Evolutionary conservation across 1,140 invertebrate species (phyloP).

Genomic region (Oryctes rhinoceros): DNA sequence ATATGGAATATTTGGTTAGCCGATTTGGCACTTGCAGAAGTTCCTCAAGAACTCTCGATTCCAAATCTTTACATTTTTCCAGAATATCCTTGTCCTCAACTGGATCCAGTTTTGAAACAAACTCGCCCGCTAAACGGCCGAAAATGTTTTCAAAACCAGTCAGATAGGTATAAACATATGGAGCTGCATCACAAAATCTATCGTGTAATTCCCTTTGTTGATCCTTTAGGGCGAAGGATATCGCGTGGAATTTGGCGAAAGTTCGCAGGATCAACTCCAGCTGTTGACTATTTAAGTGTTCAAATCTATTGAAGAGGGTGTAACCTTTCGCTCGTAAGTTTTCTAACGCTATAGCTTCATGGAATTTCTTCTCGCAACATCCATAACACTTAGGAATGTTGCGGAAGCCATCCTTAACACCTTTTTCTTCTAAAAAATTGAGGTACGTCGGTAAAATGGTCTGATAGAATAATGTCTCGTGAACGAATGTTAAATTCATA

Average conservation of each 20-base stretch:
- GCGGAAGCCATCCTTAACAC: neutral
- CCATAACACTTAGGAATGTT: conserved; percentile 16
- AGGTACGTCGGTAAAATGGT: neutral
- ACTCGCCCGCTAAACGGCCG: neutral
- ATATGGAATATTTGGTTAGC: neutral
- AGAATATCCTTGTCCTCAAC: neutral
- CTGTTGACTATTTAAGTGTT: neutral
- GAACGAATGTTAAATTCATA: neutral
- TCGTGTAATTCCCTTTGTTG: conserved; percentile 17
- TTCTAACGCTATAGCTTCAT: conserved; percentile 2
- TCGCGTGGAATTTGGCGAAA: conserved; percentile 8
- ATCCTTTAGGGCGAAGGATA: conserved; percentile 3
- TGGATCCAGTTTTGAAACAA: neutral
- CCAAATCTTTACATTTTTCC: neutral
- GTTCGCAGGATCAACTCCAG: neutral
- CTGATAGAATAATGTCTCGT: conserved; percentile 4
- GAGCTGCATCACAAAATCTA: neutral
- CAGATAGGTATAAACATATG: neutral
- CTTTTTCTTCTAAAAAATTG: neutral
- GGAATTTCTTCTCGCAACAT: neutral
- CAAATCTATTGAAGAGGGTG: neutral
- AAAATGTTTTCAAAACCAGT: neutral
- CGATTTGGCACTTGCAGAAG: neutral
- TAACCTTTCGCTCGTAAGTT: conserved; percentile 7
- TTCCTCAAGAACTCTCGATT: neutral